A percentile compares a stretch with the other conserved stretches of the same genome.
Conservation (phyloP, 2,797 vertebrate genomes). For the Ispidina picta region DNA sequence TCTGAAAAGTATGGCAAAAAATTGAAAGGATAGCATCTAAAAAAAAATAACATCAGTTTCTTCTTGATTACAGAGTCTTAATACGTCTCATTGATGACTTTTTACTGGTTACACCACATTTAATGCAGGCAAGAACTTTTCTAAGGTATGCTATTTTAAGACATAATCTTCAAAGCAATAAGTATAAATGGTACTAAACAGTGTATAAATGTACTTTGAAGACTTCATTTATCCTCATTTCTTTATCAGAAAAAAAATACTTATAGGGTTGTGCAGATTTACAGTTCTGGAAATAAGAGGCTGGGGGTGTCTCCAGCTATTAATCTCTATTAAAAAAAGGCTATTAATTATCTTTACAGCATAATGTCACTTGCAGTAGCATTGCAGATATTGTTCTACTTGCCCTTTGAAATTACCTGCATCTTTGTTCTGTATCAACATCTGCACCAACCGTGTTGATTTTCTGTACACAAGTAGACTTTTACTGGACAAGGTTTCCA, state of each 20-base stretch:
- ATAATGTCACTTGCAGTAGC: background rate
- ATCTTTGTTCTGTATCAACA: background rate
- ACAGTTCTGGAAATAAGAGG: background rate
- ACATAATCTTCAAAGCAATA: background rate
- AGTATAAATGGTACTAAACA: background rate
- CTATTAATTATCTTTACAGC: background rate
- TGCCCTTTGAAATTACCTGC: background rate
- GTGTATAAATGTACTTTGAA: background rate
- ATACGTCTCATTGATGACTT: conserved; percentile 95
- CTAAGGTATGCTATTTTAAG: conserved; percentile 81
- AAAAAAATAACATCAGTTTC: background rate
- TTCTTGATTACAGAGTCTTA: conserved; percentile 81
- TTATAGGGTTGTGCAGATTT: background rate
- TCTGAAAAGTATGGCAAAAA: background rate
- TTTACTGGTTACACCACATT: conserved; percentile 90
- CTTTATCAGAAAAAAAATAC: background rate
- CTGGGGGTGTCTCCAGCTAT: background rate
- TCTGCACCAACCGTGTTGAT: background rate
- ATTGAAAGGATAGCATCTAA: background rate
- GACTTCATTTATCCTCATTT: background rate
- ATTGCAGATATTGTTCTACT: background rate
- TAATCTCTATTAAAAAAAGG: background rate
- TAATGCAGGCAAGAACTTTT: conserved; percentile 83
- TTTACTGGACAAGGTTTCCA: background rate
- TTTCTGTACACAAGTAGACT: background rate